Base-by-base conservation (phyloP, 2,888 invertebrate species). In the Psylliodes chrysocephalus region DNA sequence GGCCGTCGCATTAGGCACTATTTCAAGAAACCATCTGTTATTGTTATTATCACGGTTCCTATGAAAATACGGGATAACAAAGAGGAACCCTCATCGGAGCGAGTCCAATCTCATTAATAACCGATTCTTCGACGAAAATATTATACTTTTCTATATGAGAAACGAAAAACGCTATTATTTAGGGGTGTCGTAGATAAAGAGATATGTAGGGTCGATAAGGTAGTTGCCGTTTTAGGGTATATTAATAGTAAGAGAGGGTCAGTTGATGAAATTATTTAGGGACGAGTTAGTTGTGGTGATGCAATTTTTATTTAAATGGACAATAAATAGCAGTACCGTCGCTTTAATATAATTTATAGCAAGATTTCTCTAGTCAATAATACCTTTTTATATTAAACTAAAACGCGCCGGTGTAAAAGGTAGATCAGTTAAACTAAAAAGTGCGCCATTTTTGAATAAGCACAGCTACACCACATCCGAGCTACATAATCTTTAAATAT, bases 101-200 rank as follows among this genome's bases (percentile, higher is more conserved):
- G 56, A 70, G 42, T 18, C 69, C 70, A 73, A 74, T 73, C 71
- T 73, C 72, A 74, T 74, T 73, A 73, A 72, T 53, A 66, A 57
- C 63, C 71, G 71, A 72, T 72, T 71, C 70, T 68, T 68, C 68
- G 28, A 53, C 42, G 18, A 47, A 63, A 59, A 59, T 53, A 33
- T n/a, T 33, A n/a, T 55, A 35, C 42, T 57, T 19, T 42, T 51
- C 5, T 10, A 35, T 14, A 14, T 30, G 62, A 52, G 60, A 64
- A 59, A 52, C 62, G 53, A 60, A 54, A 60, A 63, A 67, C 3
- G n/a, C 55, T 60, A 64, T 62, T 64, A 62, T 55, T 22, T 28
- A 38, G 40, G 57, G 63, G 57, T 52, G 63, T 54, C 18, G 6
- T 3, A 35, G 35, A n/a, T 35, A 33, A 33, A 33, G 33, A 35